These are phyloP conservation scores for Acanthopleura granulata DNA, from an alignment of 2,888 invertebrate species.

Conservation along the genomic window DNA sequence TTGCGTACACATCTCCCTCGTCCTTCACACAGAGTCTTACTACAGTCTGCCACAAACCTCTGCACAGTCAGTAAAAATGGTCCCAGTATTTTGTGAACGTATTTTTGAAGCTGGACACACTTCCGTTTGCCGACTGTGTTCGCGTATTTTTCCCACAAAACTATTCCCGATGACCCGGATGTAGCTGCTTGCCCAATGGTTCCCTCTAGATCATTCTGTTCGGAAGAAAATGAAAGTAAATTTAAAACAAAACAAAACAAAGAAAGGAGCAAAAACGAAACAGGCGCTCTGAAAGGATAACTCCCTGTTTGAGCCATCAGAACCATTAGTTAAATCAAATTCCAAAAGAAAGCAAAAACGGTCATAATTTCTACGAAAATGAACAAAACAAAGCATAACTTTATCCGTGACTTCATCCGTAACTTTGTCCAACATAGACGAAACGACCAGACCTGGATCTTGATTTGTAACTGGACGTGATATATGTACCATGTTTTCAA, in stretches of 20 bases:
- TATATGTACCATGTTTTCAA: no score
- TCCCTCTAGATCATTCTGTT: slow-evolving; percentile 44
- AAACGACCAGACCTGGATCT: no score
- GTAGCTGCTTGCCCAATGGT: slow-evolving; percentile 45
- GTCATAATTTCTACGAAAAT: no score
- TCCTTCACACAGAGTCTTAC: slow-evolving; percentile 31
- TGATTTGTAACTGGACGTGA: no score
- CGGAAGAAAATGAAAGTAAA: no score
- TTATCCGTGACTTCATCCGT: no score
- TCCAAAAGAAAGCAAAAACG: no score
- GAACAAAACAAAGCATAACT: no score
- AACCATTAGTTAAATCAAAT: no score
- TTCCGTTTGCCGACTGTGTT: slow-evolving; percentile 34
- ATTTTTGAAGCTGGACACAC: slow-evolving; percentile 39
- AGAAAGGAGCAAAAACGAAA: neutral
- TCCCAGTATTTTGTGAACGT: slow-evolving; percentile 44
- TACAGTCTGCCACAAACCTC: slow-evolving; percentile 32
- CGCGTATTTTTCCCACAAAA: slow-evolving; percentile 50
- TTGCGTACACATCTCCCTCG: slow-evolving; percentile 41
- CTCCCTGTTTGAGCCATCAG: no score
- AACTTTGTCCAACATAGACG: no score
- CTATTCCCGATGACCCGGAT: slow-evolving; percentile 50
- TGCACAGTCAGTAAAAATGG: slow-evolving; percentile 44
- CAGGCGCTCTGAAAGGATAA: neutral
- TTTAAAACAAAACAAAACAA: neutral